Percentiles rank a stretch among this genome's conserved stretches.
These are phyloP conservation scores for Oncorhynchus masou DNA, from an alignment of 2,113 vertebrate genomes.

Conservation along the genomic window DNA sequence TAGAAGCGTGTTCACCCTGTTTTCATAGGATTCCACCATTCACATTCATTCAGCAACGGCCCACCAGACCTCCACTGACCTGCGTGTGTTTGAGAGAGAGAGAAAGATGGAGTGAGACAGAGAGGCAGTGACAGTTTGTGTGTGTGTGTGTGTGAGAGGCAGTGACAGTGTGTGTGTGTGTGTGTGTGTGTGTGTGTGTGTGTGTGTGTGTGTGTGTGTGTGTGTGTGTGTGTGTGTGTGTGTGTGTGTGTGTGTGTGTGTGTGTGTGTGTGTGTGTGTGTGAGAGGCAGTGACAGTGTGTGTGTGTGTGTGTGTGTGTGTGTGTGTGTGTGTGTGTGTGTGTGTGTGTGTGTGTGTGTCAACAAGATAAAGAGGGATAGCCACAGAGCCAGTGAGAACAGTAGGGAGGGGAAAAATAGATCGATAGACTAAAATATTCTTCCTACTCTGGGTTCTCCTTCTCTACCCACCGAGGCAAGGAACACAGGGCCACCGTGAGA, in stretches of 20 bases:
- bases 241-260: too few species aligned
- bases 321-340: too few species aligned
- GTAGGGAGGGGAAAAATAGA: not conserved
- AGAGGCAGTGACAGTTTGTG: too few species aligned
- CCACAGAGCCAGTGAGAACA: not conserved
- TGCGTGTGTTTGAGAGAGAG: constrained; percentile 29
- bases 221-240: too few species aligned
- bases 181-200: not conserved
- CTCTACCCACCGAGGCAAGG: not conserved
- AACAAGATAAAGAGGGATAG: not conserved
- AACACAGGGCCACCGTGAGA: not conserved
- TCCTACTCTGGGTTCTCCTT: not conserved
- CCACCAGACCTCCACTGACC: constrained; percentile 52
- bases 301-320: too few species aligned
- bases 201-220: not conserved
- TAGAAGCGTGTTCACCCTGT: constrained; percentile 62
- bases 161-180: too few species aligned
- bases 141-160: too few species aligned
- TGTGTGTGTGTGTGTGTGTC: not conserved
- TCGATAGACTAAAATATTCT: not conserved
- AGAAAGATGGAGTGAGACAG: too few species aligned
- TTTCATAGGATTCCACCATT: constrained; percentile 64
- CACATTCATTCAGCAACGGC: constrained; percentile 62
- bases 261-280: not conserved
- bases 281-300: too few species aligned